Conservation (phyloP, 2,113 vertebrate species). For the Chiloscyllium plagiosum region DNA sequence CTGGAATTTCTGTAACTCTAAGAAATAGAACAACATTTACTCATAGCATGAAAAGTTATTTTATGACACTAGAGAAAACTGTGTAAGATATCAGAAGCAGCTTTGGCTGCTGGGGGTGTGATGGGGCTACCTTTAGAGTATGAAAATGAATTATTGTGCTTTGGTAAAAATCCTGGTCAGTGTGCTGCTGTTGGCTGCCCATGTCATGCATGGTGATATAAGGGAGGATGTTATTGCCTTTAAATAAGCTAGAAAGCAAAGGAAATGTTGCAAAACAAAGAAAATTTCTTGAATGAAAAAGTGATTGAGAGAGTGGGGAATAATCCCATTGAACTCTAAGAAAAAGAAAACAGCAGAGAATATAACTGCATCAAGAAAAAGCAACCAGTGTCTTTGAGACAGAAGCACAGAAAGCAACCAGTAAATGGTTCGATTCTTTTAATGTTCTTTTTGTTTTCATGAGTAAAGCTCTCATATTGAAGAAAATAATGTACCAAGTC, state of each 20-base stretch:
- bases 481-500: neutral
- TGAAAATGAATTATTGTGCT: neutral
- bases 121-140: neutral
- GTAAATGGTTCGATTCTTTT: neutral
- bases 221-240: neutral
- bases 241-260: neutral
- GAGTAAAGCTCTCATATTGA: neutral
- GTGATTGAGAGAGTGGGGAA: neutral
- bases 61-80: neutral
- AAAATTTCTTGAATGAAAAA: neutral
- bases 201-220: neutral
- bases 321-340: neutral
- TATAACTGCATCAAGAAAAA: neutral
- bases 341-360: neutral
- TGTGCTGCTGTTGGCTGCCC: neutral
- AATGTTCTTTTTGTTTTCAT: neutral
- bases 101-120: too few relatives aligned
- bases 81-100: neutral
- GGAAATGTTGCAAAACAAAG: neutral
- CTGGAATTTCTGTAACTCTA: too few relatives aligned
- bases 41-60: too few relatives aligned
- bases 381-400: neutral
- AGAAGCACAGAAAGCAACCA: neutral
- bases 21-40: too few relatives aligned
- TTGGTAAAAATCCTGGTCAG: neutral